Conservation (phyloP, 2,888 invertebrate species). For the Atethmia centrago region DNA sequence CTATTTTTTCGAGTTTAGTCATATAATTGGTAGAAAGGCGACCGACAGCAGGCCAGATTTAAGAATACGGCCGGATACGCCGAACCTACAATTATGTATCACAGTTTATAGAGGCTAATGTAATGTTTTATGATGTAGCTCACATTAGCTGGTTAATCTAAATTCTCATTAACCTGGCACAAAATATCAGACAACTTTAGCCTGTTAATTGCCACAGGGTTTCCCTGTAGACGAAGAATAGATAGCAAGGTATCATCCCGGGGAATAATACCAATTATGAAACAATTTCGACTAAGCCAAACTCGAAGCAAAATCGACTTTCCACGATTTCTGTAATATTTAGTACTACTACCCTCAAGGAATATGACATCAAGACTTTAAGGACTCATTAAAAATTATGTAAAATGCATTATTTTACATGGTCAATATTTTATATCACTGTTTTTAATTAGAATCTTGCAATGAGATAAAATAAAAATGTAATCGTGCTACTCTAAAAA, state of each 20-base stretch:
- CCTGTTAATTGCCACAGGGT: constrained; percentile 35
- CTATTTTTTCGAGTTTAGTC: neutral
- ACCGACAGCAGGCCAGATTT: too few relatives aligned
- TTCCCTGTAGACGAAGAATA: constrained; percentile 24
- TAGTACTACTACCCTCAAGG: neutral
- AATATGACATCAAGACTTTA: neutral
- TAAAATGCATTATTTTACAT: neutral
- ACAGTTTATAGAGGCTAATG: constrained; percentile 1
- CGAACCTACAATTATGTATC: neutral
- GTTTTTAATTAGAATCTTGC: neutral
- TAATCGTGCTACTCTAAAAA: neutral
- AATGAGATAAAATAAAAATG: constrained; percentile 1
- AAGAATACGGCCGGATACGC: neutral
- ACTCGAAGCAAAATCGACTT: constrained; percentile 33
- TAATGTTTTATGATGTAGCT: constrained; percentile 1
- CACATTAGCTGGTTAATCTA: constrained; percentile 7
- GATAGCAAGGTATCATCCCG: constrained; percentile 44
- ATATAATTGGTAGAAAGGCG: neutral
- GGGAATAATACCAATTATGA: constrained; percentile 45
- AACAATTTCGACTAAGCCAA: constrained; percentile 36
- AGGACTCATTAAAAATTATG: neutral
- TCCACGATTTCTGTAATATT: constrained; percentile 7
- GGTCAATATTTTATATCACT: neutral
- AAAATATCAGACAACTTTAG: constrained; percentile 41
- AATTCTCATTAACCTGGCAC: constrained; percentile 32